These are phyloP conservation scores for Girardinus metallicus DNA, from an alignment of 2,797 vertebrate species.

Conservation along the genomic window DNA sequence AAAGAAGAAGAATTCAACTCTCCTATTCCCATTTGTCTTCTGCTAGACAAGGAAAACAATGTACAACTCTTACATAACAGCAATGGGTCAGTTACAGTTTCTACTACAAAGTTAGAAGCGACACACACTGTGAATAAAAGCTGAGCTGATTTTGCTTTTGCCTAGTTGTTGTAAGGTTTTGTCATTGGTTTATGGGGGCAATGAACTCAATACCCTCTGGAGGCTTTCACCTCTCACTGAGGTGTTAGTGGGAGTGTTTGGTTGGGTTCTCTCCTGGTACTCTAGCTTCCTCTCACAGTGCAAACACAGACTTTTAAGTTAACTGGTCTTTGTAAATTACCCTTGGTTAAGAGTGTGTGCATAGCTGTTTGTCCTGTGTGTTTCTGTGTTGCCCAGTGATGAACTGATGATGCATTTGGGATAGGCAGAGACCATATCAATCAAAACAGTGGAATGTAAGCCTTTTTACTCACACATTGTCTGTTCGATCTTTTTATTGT, in stretches of 20 bases:
- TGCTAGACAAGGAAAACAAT: neutral
- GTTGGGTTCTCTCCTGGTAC: neutral
- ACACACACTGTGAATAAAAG: neutral
- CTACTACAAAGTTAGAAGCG: neutral
- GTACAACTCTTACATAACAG: neutral
- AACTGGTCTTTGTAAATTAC: neutral
- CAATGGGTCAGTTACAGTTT: neutral
- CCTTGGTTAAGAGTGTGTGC: neutral
- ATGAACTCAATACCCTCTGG: neutral
- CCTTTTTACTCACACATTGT: neutral
- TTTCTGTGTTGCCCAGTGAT: neutral
- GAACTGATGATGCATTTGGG: neutral
- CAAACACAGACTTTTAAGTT: neutral
- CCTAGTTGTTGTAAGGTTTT: neutral
- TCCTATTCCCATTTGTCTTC: neutral
- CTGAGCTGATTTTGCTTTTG: neutral
- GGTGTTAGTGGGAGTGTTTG: neutral
- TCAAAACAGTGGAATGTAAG: neutral
- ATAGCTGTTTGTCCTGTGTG: neutral
- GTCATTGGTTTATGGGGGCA: neutral
- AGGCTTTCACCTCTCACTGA: neutral
- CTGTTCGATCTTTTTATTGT: neutral
- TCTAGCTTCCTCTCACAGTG: neutral
- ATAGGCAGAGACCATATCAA: neutral
- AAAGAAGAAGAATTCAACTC: neutral